Conservation (phyloP, 2,888 invertebrate species). For the Morinoia aosen region DNA sequence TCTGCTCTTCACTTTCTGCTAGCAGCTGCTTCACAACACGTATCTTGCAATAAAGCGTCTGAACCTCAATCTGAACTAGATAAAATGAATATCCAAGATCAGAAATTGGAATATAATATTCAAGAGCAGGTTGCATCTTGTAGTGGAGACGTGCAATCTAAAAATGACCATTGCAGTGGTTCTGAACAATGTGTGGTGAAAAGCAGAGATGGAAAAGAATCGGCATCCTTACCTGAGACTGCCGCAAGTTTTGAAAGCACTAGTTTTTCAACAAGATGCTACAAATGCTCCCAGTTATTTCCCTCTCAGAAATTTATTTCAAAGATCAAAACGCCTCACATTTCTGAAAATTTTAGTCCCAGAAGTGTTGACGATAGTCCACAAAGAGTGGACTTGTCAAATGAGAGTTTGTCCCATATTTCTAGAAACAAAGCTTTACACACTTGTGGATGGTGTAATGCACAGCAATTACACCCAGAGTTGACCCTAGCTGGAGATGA, state of each 20-base stretch:
- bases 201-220: neutral
- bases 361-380: neutral
- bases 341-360: neutral
- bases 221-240: neutral
- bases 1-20: conserved; percentile 87
- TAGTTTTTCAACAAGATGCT: neutral
- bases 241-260: neutral
- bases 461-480: conserved; percentile 59
- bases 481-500: conserved; percentile 75
- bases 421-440: neutral
- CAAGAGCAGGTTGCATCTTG: neutral
- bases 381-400: no score
- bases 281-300: conserved; percentile 25
- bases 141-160: neutral
- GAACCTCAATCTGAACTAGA: neutral
- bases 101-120: conserved; percentile 72
- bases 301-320: neutral
- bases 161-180: neutral
- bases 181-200: neutral
- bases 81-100: conserved; percentile 72
- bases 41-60: neutral
- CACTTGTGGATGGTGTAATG: conserved; percentile 20
- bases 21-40: conserved; percentile 68
- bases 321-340: neutral
- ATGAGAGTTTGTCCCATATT: no score